Evolutionary conservation across 2,113 vertebrate genomes (phyloP).

Genomic region (Alligator sinensis): DNA sequence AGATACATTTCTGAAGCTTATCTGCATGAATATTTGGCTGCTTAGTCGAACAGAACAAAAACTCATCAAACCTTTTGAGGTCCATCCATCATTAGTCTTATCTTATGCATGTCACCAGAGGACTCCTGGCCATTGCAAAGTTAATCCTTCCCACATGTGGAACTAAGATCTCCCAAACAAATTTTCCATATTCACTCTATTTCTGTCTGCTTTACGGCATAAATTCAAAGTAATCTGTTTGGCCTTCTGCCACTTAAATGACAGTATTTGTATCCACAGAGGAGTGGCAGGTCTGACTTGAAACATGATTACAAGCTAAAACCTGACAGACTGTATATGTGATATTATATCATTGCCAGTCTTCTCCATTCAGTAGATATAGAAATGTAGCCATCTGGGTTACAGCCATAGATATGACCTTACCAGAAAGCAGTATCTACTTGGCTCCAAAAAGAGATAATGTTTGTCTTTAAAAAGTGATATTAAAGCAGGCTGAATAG

Average conservation of each 20-base stretch:
- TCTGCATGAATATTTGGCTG: constrained; percentile 51
- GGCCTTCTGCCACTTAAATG: neutral
- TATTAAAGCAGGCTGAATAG: neutral
- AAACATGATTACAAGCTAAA: neutral
- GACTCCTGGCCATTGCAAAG: constrained; percentile 6
- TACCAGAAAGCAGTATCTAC: neutral
- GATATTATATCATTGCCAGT: neutral
- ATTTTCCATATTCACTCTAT: neutral
- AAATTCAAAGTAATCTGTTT: neutral
- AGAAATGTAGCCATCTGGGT: neutral
- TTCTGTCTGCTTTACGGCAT: neutral
- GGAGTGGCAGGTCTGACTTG: neutral
- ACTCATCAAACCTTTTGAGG: constrained; percentile 54
- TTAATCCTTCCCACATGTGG: rapidly evolving
- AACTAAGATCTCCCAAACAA: neutral
- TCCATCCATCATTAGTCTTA: constrained; percentile 68
- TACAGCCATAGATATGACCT: neutral
- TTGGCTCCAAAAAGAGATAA: neutral
- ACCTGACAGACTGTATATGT: neutral
- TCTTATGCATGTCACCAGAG: constrained; percentile 23
- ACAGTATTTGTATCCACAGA: neutral
- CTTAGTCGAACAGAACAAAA: constrained; percentile 46
- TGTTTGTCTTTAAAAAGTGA: neutral
- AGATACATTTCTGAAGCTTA: constrained; percentile 55
- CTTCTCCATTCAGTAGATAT: rapidly evolving